phyloP scores from a whole-genome alignment of 2,888 invertebrate genomes.

The Eilema sororculum region DNA sequence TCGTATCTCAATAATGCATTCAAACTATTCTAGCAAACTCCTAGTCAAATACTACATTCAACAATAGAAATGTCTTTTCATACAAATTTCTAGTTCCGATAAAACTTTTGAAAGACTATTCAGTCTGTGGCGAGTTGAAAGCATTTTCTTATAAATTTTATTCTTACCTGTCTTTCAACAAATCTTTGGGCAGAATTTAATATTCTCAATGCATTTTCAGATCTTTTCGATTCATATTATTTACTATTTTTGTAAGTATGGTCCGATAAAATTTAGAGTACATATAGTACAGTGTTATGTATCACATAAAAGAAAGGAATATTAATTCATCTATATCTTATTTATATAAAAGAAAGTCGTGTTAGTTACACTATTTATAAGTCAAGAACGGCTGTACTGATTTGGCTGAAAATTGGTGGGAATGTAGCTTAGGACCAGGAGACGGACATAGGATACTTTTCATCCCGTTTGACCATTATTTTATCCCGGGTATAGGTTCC shows the following conservation, averaged over 20 bases:
- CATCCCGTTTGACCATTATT: too few species aligned
- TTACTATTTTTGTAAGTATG: not conserved
- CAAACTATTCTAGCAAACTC: constrained; percentile 27
- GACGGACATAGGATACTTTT: too few species aligned
- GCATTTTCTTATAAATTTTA: constrained; percentile 32
- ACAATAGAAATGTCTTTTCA: constrained; percentile 32
- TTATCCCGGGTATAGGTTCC: too few species aligned
- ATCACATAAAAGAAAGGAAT: too few species aligned
- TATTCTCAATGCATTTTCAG: not conserved
- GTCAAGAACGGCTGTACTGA: too few species aligned
- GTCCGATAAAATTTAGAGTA: too few species aligned
- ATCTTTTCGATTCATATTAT: not conserved
- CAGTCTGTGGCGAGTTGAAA: constrained; percentile 31
- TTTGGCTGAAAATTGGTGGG: too few species aligned
- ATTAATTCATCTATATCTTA: too few species aligned
- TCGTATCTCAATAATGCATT: not conserved
- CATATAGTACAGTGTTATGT: too few species aligned
- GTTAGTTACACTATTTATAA: too few species aligned
- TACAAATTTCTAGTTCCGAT: constrained; percentile 35
- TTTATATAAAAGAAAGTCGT: too few species aligned
- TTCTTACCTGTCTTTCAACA: constrained; percentile 11
- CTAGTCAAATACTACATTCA: constrained; percentile 34
- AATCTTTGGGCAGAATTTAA: not conserved
- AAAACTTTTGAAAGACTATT: constrained; percentile 43
- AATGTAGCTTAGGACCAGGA: too few species aligned